Percentiles rank a stretch among this genome's conserved stretches.
These are phyloP conservation scores for Bradypodion ventrale DNA, from an alignment of 2,797 vertebrate genomes.

Conservation along the genomic window DNA sequence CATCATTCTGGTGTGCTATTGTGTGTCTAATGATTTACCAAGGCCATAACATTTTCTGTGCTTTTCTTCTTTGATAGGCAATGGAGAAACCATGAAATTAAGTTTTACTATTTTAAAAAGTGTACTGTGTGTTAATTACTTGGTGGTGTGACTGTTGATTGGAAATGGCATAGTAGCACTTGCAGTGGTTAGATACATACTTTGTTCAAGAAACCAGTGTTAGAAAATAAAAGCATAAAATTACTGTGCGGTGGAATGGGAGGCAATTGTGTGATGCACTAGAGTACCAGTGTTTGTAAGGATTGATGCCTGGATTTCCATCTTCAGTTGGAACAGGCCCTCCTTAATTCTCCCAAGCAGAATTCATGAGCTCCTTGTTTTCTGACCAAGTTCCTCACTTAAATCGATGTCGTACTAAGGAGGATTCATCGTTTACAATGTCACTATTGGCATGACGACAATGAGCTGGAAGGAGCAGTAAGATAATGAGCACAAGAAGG, in stretches of 20 bases:
- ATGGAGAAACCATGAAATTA: conserved; percentile 45
- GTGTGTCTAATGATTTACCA: conserved; percentile 36
- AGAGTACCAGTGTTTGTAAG: not conserved
- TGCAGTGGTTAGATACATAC: conserved; percentile 63
- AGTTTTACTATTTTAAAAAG: conserved; percentile 36
- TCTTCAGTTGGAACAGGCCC: conserved; percentile 26
- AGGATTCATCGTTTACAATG: conserved; percentile 92
- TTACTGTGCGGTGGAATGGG: conserved; percentile 52
- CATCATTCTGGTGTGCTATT: conserved; percentile 51
- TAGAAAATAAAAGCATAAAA: conserved; percentile 72
- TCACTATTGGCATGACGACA: conserved; percentile 71
- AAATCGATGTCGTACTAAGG: conserved; percentile 92
- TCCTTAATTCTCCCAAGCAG: not conserved
- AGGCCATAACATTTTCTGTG: conserved; percentile 20
- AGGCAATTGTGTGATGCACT: conserved; percentile 45
- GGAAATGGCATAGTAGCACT: conserved; percentile 60
- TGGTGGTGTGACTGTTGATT: conserved; percentile 42
- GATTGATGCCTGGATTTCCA: conserved; percentile 38
- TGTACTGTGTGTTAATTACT: conserved; percentile 34
- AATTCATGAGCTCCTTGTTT: conserved; percentile 2
- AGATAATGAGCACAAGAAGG: conserved; percentile 82
- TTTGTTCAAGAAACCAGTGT: conserved; percentile 61
- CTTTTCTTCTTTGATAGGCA: conserved; percentile 24
- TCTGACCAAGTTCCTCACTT: conserved; percentile 77
- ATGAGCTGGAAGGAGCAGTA: conserved; percentile 82